phyloP scores from a whole-genome alignment of 2,888 invertebrate genomes.

The Scotopteryx bipunctaria region DNA sequence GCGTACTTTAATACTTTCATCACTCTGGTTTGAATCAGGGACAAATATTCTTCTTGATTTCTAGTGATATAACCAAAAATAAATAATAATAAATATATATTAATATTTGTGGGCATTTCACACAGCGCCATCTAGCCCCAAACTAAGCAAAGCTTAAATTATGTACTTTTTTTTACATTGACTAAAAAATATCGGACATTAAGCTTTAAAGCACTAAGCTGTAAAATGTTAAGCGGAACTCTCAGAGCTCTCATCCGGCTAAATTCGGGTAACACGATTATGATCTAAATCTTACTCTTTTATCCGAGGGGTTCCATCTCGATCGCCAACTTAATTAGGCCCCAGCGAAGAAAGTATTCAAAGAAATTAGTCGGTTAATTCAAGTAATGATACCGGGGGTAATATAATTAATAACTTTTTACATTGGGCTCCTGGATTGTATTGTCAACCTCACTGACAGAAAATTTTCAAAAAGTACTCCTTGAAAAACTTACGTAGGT shows the following conservation, averaged over 20 bases:
- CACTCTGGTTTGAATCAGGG: too few relatives aligned
- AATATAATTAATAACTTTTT: conserved; percentile 53
- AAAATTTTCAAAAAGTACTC: neutral
- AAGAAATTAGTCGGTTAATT: conserved; percentile 69
- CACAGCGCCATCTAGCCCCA: too few relatives aligned
- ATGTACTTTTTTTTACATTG: too few relatives aligned
- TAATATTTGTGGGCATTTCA: too few relatives aligned
- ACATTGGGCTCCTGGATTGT: neutral
- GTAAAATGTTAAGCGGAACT: conserved; percentile 48
- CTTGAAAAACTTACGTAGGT: too few relatives aligned
- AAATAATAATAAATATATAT: too few relatives aligned
- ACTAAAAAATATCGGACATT: neutral
- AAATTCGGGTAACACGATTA: conserved; percentile 64
- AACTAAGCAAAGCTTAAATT: too few relatives aligned
- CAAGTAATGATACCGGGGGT: conserved; percentile 54
- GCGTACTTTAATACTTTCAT: too few relatives aligned
- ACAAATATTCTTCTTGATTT: too few relatives aligned
- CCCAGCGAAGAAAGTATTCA: conserved; percentile 63
- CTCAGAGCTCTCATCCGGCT: conserved; percentile 48
- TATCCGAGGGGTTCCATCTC: conserved; percentile 39
- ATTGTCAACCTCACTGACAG: neutral
- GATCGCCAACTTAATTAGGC: conserved; percentile 70
- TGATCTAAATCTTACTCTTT: conserved; percentile 58
- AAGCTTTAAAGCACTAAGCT: conserved; percentile 3
- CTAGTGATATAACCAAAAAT: too few relatives aligned